Percentiles rank a stretch among this genome's conserved stretches.
Conservation (phyloP, 30 jellyfish, hydroid and myxozoan species). For the Phacellophora camtschatica region DNA sequence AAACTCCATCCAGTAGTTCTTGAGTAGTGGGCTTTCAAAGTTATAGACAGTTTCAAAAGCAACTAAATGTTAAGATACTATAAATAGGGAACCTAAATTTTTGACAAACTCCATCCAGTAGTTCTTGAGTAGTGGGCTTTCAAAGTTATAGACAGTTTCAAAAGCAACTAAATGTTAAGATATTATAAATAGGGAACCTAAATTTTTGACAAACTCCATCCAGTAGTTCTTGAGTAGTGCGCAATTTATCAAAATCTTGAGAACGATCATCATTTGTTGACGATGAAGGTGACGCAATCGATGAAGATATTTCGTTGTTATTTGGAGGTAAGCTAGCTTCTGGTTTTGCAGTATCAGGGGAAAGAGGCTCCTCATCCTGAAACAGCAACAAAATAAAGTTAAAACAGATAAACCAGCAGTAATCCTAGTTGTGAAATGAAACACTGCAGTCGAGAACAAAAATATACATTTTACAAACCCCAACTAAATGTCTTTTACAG, state of each 20-base stretch:
- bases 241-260: slow-evolving; percentile 6
- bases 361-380: slow-evolving; percentile 12
- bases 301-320: slow-evolving; percentile 56
- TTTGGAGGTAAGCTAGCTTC: slow-evolving; percentile 14
- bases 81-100: slow-evolving; percentile 49
- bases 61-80: too few relatives aligned
- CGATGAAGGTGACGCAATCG: slow-evolving; percentile 46
- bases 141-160: too few relatives aligned
- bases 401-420: too few relatives aligned
- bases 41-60: too few relatives aligned
- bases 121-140: too few relatives aligned
- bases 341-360: not conserved
- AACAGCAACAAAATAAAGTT: too few relatives aligned
- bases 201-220: slow-evolving; percentile 51
- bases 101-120: slow-evolving; percentile 55
- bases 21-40: too few relatives aligned
- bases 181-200: slow-evolving; percentile 56
- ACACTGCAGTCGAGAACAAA: too few relatives aligned
- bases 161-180: too few relatives aligned
- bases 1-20: slow-evolving; percentile 62
- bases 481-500: too few relatives aligned
- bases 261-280: slow-evolving; percentile 25
- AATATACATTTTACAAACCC: too few relatives aligned
- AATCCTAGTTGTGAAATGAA: too few relatives aligned
- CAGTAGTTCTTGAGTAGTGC: slow-evolving; percentile 28